Conservation (phyloP, 2,113 vertebrate species). For the Oreocharis arfaki region DNA sequence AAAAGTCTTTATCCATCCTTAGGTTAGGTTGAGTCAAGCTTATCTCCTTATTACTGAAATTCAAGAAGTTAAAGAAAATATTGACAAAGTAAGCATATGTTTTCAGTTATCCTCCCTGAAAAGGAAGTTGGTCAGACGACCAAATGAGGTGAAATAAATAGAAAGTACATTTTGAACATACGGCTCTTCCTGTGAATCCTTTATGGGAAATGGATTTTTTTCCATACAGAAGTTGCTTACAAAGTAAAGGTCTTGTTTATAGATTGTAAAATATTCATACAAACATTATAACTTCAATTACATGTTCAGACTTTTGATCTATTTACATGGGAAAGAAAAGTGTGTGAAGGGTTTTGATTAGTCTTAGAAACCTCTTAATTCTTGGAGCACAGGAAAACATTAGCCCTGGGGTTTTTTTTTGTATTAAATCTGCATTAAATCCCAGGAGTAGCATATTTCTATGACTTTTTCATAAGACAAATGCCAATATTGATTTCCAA, state of each 20-base stretch:
- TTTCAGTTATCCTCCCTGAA: conserved; percentile 22
- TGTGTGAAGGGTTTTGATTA: background rate
- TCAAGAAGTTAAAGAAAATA: background rate
- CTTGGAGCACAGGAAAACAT: background rate
- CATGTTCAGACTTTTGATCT: background rate
- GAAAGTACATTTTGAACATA: conserved; percentile 45
- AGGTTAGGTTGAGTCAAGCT: background rate
- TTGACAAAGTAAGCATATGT: background rate
- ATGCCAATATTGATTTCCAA: background rate
- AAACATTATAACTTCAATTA: background rate
- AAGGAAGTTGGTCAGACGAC: background rate
- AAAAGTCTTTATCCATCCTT: background rate
- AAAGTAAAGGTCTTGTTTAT: conserved; percentile 27
- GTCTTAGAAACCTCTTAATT: background rate
- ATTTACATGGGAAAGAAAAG: background rate
- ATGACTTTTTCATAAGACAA: background rate
- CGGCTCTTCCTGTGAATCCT: background rate
- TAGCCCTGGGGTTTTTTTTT: rapidly evolving
- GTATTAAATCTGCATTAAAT: background rate
- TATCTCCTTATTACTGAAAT: background rate
- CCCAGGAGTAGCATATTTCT: background rate
- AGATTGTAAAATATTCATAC: background rate
- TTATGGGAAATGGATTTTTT: conserved; percentile 13
- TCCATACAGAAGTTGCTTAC: background rate
- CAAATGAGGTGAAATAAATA: conserved; percentile 36